These are phyloP conservation scores for Morpho achilles DNA, from an alignment of 2,888 invertebrate species.

Conservation along the genomic window DNA sequence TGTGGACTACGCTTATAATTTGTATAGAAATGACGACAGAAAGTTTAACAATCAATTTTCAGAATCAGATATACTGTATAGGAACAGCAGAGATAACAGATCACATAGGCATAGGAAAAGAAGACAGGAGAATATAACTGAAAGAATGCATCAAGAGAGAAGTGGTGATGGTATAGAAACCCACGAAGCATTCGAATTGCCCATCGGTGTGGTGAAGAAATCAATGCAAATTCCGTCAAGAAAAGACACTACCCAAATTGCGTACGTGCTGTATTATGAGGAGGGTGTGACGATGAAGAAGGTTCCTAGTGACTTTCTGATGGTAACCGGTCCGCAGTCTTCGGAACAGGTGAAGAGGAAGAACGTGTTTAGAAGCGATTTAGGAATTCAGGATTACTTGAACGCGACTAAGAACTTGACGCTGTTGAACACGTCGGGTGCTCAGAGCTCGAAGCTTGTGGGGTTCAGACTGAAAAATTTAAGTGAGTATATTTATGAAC, in stretches of 20 bases:
- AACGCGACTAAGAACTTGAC: conserved; percentile 61
- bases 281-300: conserved; percentile 53
- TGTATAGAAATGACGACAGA: conserved; percentile 50
- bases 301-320: conserved; percentile 43
- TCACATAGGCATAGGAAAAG: conserved; percentile 62
- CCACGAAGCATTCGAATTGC: conserved; percentile 45
- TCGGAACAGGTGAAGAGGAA: conserved; percentile 51
- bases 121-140: conserved; percentile 56
- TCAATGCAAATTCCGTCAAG: conserved; percentile 42
- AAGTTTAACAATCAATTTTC: conserved; percentile 56
- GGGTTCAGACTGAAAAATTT: conserved; percentile 64
- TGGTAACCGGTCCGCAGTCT: conserved; percentile 46
- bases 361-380: conserved; percentile 59
- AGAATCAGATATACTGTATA: conserved; percentile 47
- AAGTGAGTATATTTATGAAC: conserved; percentile 47
- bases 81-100: conserved; percentile 52
- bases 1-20: conserved; percentile 43
- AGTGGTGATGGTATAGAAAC: conserved; percentile 45
- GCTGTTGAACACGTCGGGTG: conserved; percentile 58
- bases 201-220: conserved; percentile 59
- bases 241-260: conserved; percentile 51
- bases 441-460: conserved; percentile 56
- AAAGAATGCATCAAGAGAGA: conserved; percentile 41
- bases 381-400: conserved; percentile 53
- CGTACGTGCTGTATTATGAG: conserved; percentile 69